Conservation (phyloP, 2,888 invertebrate species). For the Elegia similella region DNA sequence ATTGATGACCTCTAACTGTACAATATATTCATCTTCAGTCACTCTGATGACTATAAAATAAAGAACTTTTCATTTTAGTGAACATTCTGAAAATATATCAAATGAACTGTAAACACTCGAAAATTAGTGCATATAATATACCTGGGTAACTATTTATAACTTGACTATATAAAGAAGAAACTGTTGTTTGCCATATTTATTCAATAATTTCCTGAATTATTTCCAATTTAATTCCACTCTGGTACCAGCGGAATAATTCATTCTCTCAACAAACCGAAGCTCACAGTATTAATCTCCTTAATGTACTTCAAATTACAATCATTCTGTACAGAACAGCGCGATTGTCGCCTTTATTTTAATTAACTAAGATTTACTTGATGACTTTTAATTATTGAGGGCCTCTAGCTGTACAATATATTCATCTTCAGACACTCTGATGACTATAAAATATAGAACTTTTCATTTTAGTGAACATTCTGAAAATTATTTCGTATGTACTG, state of each 20-base stretch:
- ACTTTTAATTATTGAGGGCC: slow-evolving; percentile 39
- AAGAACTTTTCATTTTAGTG: too few relatives aligned
- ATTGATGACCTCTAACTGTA: too few relatives aligned
- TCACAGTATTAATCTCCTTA: slow-evolving; percentile 43
- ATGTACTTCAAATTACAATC: slow-evolving; percentile 38
- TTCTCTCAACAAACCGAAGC: slow-evolving; percentile 34
- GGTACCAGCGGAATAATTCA: slow-evolving; percentile 34
- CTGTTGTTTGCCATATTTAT: background rate
- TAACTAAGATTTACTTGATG: slow-evolving; percentile 41
- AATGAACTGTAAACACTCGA: too few relatives aligned
- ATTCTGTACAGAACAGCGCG: slow-evolving; percentile 23
- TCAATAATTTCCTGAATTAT: slow-evolving; percentile 12
- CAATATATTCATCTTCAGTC: too few relatives aligned
- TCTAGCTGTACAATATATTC: too few relatives aligned
- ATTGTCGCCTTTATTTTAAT: slow-evolving; percentile 41
- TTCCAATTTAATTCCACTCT: slow-evolving; percentile 28
- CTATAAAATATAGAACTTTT: too few relatives aligned
- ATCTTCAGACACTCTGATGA: too few relatives aligned
- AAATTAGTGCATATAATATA: too few relatives aligned
- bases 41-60: too few relatives aligned
- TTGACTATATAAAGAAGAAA: background rate
- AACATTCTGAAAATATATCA: too few relatives aligned
- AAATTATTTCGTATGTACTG: too few relatives aligned
- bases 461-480: too few relatives aligned
- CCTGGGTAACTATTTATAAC: slow-evolving; percentile 5